These are phyloP conservation scores for Bergia puertoricense DNA, from an alignment of 92 coral and sea anemone genomes.

Conservation along the genomic window DNA sequence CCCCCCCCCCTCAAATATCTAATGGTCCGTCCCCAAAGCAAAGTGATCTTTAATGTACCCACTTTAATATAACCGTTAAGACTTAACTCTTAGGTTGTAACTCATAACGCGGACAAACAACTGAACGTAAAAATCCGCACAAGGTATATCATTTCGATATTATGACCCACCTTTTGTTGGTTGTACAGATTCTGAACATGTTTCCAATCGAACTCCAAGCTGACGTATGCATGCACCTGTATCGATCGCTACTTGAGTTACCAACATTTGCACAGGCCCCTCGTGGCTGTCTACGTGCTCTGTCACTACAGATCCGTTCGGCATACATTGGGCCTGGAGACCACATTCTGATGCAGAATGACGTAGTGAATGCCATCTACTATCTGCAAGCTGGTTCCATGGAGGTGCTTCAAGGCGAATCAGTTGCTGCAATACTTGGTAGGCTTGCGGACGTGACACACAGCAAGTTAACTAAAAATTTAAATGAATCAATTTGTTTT, in stretches of 20 bases:
- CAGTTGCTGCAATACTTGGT: constrained; percentile 92
- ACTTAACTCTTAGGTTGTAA: no score
- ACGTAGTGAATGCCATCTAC: constrained; percentile 78
- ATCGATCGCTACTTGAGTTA: constrained; percentile 73
- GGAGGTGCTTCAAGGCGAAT: constrained; percentile 93
- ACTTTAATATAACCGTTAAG: no score
- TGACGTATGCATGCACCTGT: constrained; percentile 87
- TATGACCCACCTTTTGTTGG: neutral
- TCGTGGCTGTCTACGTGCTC: constrained; percentile 79
- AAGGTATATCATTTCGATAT: neutral
- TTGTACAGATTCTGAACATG: constrained; percentile 70
- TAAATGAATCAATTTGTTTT: no score
- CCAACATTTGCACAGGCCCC: constrained; percentile 82
- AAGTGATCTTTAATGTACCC: no score
- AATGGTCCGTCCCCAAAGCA: no score
- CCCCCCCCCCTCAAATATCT: no score
- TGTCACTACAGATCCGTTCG: constrained; percentile 78
- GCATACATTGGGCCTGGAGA: constrained; percentile 87
- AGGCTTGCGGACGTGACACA: neutral
- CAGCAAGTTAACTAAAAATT: neutral
- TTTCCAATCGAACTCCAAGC: constrained; percentile 84
- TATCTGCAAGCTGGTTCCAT: constrained; percentile 81
- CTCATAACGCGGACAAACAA: no score
- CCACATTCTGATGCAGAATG: constrained; percentile 74
- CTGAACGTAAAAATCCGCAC: no score